These are phyloP conservation scores for Esperia sulphurella DNA, from an alignment of 2,888 invertebrate species.

Conservation along the genomic window DNA sequence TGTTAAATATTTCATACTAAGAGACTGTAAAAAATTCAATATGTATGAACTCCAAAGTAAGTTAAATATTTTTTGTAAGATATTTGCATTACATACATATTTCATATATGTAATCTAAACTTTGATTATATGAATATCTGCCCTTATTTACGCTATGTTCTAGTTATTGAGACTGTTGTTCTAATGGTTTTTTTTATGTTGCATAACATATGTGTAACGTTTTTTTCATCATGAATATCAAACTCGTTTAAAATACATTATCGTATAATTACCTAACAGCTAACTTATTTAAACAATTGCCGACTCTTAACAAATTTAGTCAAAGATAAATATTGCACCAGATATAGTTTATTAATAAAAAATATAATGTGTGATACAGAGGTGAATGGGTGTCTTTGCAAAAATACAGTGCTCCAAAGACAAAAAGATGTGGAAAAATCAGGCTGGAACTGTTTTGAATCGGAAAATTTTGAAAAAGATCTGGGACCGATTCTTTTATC, in stretches of 20 bases:
- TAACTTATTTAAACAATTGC: conserved; percentile 48
- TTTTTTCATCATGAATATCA: conserved; percentile 44
- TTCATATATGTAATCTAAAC: too few relatives aligned
- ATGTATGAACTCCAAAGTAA: too few relatives aligned
- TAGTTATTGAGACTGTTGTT: too few relatives aligned
- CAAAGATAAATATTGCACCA: conserved; percentile 17
- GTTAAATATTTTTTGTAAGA: too few relatives aligned
- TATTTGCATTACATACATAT: too few relatives aligned
- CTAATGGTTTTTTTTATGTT: conserved; percentile 11
- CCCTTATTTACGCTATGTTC: neutral
- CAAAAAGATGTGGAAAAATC: too few relatives aligned
- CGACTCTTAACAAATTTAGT: conserved; percentile 43
- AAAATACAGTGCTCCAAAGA: too few relatives aligned
- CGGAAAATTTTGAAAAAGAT: conserved; percentile 31
- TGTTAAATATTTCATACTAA: too few relatives aligned
- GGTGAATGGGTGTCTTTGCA: conserved; percentile 13
- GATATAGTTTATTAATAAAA: neutral
- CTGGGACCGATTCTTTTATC: conserved; percentile 40
- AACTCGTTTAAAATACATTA: conserved; percentile 57
- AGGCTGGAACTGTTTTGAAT: conserved; percentile 64
- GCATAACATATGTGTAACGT: conserved; percentile 21
- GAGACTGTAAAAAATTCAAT: too few relatives aligned
- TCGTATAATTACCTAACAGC: conserved; percentile 26
- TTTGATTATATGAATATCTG: too few relatives aligned
- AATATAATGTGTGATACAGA: conserved; percentile 8